Evolutionary conservation across 2,888 invertebrate genomes (phyloP).

Genomic region (Entomobrya proxima): DNA sequence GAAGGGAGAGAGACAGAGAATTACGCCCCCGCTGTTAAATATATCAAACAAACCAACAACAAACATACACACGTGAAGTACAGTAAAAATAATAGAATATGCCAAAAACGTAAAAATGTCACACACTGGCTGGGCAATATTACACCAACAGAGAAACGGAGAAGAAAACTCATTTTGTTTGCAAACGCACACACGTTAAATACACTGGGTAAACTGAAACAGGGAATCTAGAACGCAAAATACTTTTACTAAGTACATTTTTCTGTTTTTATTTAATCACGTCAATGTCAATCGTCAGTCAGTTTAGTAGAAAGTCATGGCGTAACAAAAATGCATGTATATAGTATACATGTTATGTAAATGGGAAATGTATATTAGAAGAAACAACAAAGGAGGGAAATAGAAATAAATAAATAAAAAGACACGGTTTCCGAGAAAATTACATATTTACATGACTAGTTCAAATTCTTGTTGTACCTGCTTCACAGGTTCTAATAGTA

Average conservation of each 20-base stretch:
- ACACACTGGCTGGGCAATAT: slow-evolving; percentile 12
- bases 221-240: neutral
- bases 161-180: slow-evolving; percentile 4
- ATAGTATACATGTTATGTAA: neutral
- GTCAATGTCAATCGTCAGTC: slow-evolving; percentile 39
- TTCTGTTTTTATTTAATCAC: slow-evolving; percentile 18
- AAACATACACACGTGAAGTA: slow-evolving; percentile 30
- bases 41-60: slow-evolving; percentile 54
- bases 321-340: neutral
- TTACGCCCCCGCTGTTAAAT: slow-evolving; percentile 68
- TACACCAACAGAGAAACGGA: neutral
- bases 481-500: neutral
- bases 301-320: neutral
- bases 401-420: neutral
- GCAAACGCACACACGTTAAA: neutral
- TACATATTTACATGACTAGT: slow-evolving; percentile 12
- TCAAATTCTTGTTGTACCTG: slow-evolving; percentile 11
- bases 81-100: neutral
- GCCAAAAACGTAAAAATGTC: slow-evolving; percentile 27
- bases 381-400: neutral
- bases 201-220: neutral
- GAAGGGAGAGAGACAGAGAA: slow-evolving; percentile 27
- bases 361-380: neutral
- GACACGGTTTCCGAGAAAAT: neutral
- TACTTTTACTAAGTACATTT: neutral